Base-by-base conservation (phyloP, 2,888 invertebrate species). In the Tachina grossa region DNA sequence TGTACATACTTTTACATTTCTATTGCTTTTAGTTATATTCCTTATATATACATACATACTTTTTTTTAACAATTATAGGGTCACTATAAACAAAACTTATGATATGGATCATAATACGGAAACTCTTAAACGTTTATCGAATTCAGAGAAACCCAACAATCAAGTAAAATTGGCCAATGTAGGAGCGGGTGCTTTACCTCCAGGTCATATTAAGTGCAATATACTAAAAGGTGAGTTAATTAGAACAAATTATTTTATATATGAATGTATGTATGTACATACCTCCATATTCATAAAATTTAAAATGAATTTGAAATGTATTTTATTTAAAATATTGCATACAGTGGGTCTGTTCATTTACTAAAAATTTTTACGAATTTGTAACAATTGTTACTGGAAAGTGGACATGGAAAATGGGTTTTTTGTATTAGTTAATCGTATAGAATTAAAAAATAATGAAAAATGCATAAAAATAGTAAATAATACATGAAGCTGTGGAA, bases 201-300 rank as follows among this genome's bases (percentile, higher is more conserved):
- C 97, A 10, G 97, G 97, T 87, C 97, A 98, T 91, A 94, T 98
- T 86, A 98, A 98, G 93, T 98, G 98, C 93, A 98, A 97, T 93
- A 98, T 98, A 91, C 94, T 98, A 76, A 98, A 98, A 94, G 97
- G 97, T 93, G 94, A 94, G 72, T 74, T 65, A 10, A 55, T 13
- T 13, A 55, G 22, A 0, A 59, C 45, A 13, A 39, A 6, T 39
- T 22, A 2, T 22, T 22, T 22, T 22, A 22, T 22, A 2, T 22
- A 22, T 22, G 22, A n/a, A n/a, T n/a, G n/a, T n/a, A n/a, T 22
- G 2, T 22, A 22, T 22, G 22, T 22, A 22, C 22, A 22, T 22
- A 2, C n/a, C n/a, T n/a, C n/a, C n/a, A n/a, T n/a, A n/a, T n/a
- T n/a, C n/a, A n/a, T n/a, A n/a, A n/a, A n/a, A n/a, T n/a, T n/a